A percentile compares a stretch with the other conserved stretches of the same genome.
Conservation (phyloP, 2,888 invertebrate genomes). For the Mamestra brassicae region DNA sequence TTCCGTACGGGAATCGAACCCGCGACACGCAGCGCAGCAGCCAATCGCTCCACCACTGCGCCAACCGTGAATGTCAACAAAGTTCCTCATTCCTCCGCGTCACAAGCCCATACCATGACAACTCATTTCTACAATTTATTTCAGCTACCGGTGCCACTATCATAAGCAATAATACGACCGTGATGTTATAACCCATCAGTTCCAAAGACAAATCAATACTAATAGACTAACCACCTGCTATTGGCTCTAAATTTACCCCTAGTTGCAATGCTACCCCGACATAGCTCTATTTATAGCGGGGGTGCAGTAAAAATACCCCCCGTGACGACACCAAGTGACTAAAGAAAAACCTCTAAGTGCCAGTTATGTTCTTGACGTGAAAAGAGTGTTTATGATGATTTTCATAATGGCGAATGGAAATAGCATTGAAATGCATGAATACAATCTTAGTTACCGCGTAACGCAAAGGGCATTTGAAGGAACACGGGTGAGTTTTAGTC, state of each 20-base stretch:
- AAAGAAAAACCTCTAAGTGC: conserved; percentile 19
- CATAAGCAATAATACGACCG: neutral
- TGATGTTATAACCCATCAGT: neutral
- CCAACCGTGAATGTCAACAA: neutral
- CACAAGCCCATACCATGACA: too few relatives aligned
- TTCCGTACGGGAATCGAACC: too few relatives aligned
- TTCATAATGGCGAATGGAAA: neutral
- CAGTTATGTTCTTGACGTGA: neutral
- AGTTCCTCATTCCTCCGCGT: too few relatives aligned
- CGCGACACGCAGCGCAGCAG: too few relatives aligned
- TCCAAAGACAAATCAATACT: conserved; percentile 35
- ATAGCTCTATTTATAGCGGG: conserved; percentile 46
- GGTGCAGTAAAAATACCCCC: conserved; percentile 44
- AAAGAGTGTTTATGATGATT: neutral
- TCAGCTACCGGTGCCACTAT: neutral
- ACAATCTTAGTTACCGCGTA: too few relatives aligned
- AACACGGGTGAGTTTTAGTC: too few relatives aligned
- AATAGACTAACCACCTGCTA: conserved; percentile 13
- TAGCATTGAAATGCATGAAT: neutral
- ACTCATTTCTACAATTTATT: too few relatives aligned
- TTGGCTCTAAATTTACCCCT: conserved; percentile 28
- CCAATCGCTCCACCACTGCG: too few relatives aligned
- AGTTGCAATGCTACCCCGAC: conserved; percentile 43
- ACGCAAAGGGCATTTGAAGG: too few relatives aligned
- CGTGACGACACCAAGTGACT: conserved; percentile 22